Percentiles rank a stretch among this genome's conserved stretches.
Evolutionary conservation across 1,140 invertebrate species (phyloP).

Genomic region (Whitmania pigra): DNA sequence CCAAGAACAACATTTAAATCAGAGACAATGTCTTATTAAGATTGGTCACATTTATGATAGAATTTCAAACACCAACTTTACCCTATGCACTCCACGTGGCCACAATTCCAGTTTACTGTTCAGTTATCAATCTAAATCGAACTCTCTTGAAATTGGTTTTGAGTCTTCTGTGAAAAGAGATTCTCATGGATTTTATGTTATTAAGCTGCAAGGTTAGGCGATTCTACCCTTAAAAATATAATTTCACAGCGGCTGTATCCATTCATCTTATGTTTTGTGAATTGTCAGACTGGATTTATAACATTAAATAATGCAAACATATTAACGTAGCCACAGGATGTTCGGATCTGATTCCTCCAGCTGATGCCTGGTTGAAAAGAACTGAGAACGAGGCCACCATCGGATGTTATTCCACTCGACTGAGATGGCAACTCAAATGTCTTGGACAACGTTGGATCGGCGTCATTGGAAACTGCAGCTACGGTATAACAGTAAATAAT

Average conservation of each 20-base stretch:
- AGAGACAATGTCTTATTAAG: not conserved
- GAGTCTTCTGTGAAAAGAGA: not conserved
- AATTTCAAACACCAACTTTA: not conserved
- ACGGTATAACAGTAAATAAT: not conserved
- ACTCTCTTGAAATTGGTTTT: not conserved
- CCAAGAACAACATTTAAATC: not conserved
- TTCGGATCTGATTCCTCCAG: no score
- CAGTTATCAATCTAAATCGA: no score
- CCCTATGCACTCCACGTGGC: not conserved
- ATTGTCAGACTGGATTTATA: not conserved
- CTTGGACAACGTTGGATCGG: slow-evolving; percentile 10
- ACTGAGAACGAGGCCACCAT: slow-evolving; percentile 14
- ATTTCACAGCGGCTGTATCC: no score
- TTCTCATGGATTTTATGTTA: not conserved
- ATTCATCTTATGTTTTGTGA: not conserved
- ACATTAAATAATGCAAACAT: no score
- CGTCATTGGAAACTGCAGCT: slow-evolving; percentile 17
- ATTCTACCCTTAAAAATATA: no score
- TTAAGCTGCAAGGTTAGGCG: not conserved
- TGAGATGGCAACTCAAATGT: slow-evolving; percentile 17
- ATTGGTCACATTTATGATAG: not conserved
- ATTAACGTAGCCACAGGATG: slow-evolving; percentile 11
- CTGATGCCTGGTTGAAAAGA: not conserved
- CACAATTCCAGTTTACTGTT: not conserved
- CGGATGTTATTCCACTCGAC: slow-evolving; percentile 13